Conservation (phyloP, 2,888 invertebrate genomes). For the Phengaris alcon region DNA sequence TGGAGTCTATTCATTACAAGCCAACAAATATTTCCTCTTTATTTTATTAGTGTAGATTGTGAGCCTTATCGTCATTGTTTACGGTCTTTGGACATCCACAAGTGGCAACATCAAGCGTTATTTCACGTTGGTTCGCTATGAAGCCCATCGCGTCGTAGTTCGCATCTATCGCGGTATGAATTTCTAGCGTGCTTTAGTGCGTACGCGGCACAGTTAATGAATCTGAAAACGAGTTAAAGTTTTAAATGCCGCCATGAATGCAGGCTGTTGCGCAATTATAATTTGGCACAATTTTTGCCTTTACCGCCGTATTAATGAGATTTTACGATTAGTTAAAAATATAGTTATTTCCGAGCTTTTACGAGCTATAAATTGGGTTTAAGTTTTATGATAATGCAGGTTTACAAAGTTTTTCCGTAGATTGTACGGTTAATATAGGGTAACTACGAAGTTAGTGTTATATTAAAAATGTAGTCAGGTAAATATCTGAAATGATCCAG, state of each 20-base stretch:
- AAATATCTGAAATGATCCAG: too few relatives aligned
- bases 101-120: too few relatives aligned
- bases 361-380: background rate
- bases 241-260: constrained; percentile 70
- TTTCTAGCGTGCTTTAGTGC: background rate
- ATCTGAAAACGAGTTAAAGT: constrained; percentile 72
- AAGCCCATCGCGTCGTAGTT: too few relatives aligned
- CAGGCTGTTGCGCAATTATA: constrained; percentile 75
- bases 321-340: constrained; percentile 28
- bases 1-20: too few relatives aligned
- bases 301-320: constrained; percentile 35
- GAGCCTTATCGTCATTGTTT: too few relatives aligned
- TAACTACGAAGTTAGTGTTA: background rate
- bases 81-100: too few relatives aligned
- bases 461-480: background rate
- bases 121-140: too few relatives aligned
- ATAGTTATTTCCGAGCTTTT: constrained; percentile 12
- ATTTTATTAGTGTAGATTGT: too few relatives aligned
- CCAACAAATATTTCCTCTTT: too few relatives aligned
- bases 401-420: background rate
- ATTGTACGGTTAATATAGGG: background rate
- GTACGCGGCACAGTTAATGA: constrained; percentile 69
- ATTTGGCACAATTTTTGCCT: constrained; percentile 65
- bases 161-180: too few relatives aligned
- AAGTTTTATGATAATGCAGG: constrained; percentile 1